These are phyloP conservation scores for Atherinomorus stipes DNA, from an alignment of 2,113 vertebrate genomes.

Conservation along the genomic window DNA sequence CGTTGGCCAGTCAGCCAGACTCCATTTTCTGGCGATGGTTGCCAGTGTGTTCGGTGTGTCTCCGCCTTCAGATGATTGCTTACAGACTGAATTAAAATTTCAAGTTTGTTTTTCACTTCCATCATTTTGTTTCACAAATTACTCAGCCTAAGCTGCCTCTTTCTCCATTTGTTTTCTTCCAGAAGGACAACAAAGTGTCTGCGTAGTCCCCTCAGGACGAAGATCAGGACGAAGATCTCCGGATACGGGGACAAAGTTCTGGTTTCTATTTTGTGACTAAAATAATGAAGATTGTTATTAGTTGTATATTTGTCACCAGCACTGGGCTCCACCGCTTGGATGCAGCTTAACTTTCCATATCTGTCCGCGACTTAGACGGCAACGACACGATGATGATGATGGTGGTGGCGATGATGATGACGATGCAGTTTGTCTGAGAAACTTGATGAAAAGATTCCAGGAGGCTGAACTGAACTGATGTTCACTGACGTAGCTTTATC, in stretches of 20 bases:
- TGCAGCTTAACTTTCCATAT: conserved; percentile 79
- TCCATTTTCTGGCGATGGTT: too few relatives aligned
- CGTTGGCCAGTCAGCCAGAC: too few relatives aligned
- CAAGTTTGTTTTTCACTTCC: too few relatives aligned
- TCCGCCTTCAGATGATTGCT: too few relatives aligned
- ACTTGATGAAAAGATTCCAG: too few relatives aligned
- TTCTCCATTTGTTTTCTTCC: conserved; percentile 34
- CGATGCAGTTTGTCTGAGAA: too few relatives aligned
- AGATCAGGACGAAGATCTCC: too few relatives aligned
- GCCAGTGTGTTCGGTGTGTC: too few relatives aligned
- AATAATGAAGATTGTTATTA: conserved; percentile 87
- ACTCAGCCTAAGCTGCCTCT: too few relatives aligned
- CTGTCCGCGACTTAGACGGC: conserved; percentile 40
- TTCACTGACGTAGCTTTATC: conserved; percentile 80
- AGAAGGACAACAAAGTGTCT: conserved; percentile 96
- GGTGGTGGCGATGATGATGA: too few relatives aligned
- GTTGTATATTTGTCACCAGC: conserved; percentile 97
- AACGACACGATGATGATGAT: background rate
- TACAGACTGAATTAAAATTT: too few relatives aligned
- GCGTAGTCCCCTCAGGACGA: conserved; percentile 81
- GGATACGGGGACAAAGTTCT: conserved; percentile 26
- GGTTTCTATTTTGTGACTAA: conserved; percentile 82
- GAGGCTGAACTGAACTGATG: background rate
- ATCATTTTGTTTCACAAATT: too few relatives aligned
- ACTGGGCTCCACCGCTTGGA: conserved; percentile 89